Base-by-base conservation (phyloP, 2,888 invertebrate genomes). In the Ophioninae sp. region DNA sequence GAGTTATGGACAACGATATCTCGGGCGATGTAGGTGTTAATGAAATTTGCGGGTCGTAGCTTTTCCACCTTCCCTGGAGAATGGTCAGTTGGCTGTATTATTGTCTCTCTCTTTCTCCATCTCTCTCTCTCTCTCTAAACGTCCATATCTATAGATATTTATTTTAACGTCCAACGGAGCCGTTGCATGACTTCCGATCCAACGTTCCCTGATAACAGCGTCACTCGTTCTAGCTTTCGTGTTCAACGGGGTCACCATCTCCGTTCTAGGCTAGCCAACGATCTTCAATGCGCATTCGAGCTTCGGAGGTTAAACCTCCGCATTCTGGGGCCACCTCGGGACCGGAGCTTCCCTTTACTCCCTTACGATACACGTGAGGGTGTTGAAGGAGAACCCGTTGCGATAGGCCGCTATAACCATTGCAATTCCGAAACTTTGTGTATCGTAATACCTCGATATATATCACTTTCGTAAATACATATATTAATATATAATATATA, bases 11-110 rank as follows among this genome's bases (percentile, higher is more conserved):
- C 85, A 89, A 87, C 86, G 88, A 86, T 89, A 89, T 90, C 88
- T 88, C 88, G 86, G 85, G 78, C 84, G 77, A 68, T 88, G 88
- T 87, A 84, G 89, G 89, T 89, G 89, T 89, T 91, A 91, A 91
- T 90, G 91, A 91, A 91, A 91, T 91, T 90, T 90, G 89, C 89
- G 88, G 89, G 87, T 90, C 89, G 87, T 89, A 87, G 88, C 88
- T 88, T 89, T 88, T 88, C 85, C 85, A 79, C 68, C 87, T 79
- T 84, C 90, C 87, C 89, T 85, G 64, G 88, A 86, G 89, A 87
- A 82, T 77, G 84, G 72, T 75, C 81, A 73, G 79, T 30, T 67
- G 64, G 50, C 67, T 64, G 23, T 75, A 20, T 39, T 37, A 23
- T 30, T 59, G 64, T 65, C 17, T 23, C 37, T 30, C 17, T 13